Base-by-base conservation (phyloP, 2,888 invertebrate genomes). In the Petrophora chlorosata region DNA sequence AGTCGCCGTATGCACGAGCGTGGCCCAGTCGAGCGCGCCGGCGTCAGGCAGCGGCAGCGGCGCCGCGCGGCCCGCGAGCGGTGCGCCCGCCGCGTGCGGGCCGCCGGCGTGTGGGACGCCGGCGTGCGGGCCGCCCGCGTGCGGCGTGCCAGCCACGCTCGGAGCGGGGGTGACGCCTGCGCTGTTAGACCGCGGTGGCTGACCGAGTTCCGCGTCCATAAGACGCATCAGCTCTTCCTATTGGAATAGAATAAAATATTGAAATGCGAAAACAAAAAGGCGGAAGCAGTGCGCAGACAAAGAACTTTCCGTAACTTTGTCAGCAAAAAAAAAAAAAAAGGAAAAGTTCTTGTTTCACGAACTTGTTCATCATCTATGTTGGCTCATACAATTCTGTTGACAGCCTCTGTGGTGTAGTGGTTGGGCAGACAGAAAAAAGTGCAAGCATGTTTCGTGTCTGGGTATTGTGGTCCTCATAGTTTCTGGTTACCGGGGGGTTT, bases 151-250 rank as follows among this genome's bases (percentile, higher is more conserved):
- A 92, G 93, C 3, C 93, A 94, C 49, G 93, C 93, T 41, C 92
- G 23, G 23, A 23, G 92, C 93, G 54, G 92, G 93, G 28, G 93
- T 93, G 3, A 93, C 5, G 92, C 93, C 3, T 93, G 94, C 49
- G 93, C 93, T 41, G 92, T 83, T 61, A 5, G 92, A 73, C 8
- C 61, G 50, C 12, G 53, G 33, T 5, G 50, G 61, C 7, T 93
- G 56, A 78, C 91, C 79, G 3, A 88, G 67, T 58, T 96, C 96
- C 0, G 96, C 96, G 82, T 96, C 95, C 69, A 97, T 97, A 15
- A 97, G 90, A 34, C 96, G 94, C 91, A 97, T 94, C 13, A 96
- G 85, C 74, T 98, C 97, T 77, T 97, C 97, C 87, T 97, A 94
- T 16, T 95, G 12, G 29, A 7, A 7, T 10, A 4, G 10, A 35